Evolutionary conservation across 2,888 invertebrate genomes (phyloP), one percentile per base, ranked within the genome.

Genomic region (Sialis fuliginosa): DNA sequence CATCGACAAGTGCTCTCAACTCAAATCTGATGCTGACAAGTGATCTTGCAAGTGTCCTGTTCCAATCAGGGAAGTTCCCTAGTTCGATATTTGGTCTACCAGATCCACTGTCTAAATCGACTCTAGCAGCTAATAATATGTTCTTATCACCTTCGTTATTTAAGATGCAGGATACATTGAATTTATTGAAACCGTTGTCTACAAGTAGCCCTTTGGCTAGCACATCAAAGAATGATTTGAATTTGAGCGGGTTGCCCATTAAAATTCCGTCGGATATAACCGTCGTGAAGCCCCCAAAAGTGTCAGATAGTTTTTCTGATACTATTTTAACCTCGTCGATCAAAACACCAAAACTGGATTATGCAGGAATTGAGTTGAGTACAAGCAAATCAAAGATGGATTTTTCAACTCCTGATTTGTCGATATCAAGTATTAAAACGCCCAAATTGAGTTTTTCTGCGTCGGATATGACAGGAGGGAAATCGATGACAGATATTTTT

Each of bases 41-140:
- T 1, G 77, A 79, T 55, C 74, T 80, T 46, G 76, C 81, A 0
- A 76, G 72, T 57, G 77, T 81, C 46, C 64, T 81, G 45, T 79
- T 81, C 57, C 80, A 75, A 47, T 72, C 75, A 1, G 77, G 74
- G 41, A 77, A 76, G 61, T 77, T 75, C 57, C 75, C 77, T 2
- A 73, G 71, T 52, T 71, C 74, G 9, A 67, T 79, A 46, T 64
- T 79, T 34, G 76, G 76, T 5, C 75, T 81, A 54, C 80, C 83
- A 0, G 86, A 86, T 62, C 81, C 84, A 0, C 72, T 86, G 67
- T 78, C 82, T 0, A 81, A 83, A 57, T 76, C 81, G 8, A 81
- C 81, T 32, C 64, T 84, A 52, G 78, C 81, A 6, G 80, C 84
- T 1, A 81, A 81, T 56, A 86, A 84, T 58, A 80, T 86, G 71